Evolutionary conservation across 1,140 invertebrate genomes (phyloP), one percentile per base, ranked within the genome.

Genomic region (Drosophila virilis): DNA sequence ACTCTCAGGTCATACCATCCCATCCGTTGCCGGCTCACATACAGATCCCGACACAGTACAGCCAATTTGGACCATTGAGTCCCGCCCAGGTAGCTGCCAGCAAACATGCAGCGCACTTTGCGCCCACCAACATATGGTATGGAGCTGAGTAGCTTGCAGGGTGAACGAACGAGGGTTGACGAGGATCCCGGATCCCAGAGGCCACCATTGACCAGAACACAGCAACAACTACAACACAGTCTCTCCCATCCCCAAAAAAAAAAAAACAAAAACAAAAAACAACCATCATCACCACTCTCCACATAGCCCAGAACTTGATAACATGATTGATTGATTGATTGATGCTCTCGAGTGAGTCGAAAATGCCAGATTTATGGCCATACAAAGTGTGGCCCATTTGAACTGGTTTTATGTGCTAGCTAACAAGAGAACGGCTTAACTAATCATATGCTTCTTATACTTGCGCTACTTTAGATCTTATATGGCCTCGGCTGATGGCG

Each of bases 1-100:
- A 37, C 15, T 17, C 43, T 2, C 52, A 92, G 92, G 91, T 92
- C 45, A 81, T 92, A 90, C 93, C 96, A 58, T 94, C 95, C 61
- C 96, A 97, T 91, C 97, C 97, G 59, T 93, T 97, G 79, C 97
- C 97, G 65, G 97, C 97, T 8, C 97, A 97, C 92, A 95, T 97
- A 93, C 97, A 97, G 92, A 95, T 96, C 82, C 95, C 94, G 68
- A 93, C 94, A 28, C 95, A 92, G 76, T 92, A 95, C 78, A 93
- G 94, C 61, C 94, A 95, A 86, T 94, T 95, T 88, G 93, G 91
- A 71, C 95, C 95, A 13, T 93, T 96, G 52, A 96, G 96, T 89
- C 96, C 96, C 52, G 95, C 95, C 57, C 96, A 96, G 92, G 92
- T 92, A 78, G 91, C 92, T 68, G 91, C 91, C 74, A 92, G 80